phyloP scores from a whole-genome alignment of 2,113 vertebrate species.

The Rhea americana region DNA sequence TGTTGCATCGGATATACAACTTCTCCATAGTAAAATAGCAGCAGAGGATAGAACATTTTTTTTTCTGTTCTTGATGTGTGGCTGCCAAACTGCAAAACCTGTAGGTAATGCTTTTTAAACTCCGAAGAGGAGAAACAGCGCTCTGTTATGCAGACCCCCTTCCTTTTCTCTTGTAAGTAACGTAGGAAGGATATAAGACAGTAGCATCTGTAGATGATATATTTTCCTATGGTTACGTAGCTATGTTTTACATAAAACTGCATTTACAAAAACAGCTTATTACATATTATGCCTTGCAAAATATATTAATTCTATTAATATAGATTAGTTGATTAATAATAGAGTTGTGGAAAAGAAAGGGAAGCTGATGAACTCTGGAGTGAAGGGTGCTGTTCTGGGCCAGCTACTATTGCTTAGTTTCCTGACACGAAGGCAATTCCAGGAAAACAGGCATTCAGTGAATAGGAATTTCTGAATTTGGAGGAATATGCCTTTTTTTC shows the following conservation, averaged over 20 bases:
- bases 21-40: slow-evolving; percentile 39
- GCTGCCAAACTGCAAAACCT: background rate
- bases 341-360: background rate
- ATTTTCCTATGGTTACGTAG: background rate
- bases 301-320: too few species aligned
- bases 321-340: background rate
- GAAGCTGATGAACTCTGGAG: background rate
- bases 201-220: background rate
- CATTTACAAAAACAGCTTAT: background rate
- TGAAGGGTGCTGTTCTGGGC: background rate
- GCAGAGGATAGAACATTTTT: slow-evolving; percentile 6
- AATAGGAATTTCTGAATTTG: background rate
- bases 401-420: background rate
- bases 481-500: background rate
- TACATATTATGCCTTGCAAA: background rate
- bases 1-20: slow-evolving; percentile 36
- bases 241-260: background rate
- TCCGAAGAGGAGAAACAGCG: background rate
- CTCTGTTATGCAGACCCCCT: background rate
- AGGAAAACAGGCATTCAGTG: background rate
- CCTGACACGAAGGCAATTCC: background rate
- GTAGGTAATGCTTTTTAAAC: background rate
- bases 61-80: background rate
- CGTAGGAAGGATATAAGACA: background rate
- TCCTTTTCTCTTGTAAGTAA: background rate